phyloP scores from a whole-genome alignment of 2,888 invertebrate genomes.

The Dioctria linearis region DNA sequence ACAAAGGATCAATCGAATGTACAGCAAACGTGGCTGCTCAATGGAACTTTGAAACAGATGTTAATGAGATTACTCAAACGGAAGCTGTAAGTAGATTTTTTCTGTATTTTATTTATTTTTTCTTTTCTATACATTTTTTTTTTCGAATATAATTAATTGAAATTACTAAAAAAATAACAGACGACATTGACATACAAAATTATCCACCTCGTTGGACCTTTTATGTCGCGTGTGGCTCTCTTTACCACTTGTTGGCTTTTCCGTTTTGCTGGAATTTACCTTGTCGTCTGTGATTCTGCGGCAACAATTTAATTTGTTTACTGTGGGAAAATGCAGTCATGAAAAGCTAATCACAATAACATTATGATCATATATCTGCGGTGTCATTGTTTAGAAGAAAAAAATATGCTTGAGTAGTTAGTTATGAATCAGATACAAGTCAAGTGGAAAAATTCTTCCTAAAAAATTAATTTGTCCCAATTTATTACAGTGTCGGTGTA shows the following conservation, averaged over 20 bases:
- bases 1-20: constrained; percentile 84
- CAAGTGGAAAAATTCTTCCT: constrained; percentile 35
- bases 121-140: background rate
- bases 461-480: background rate
- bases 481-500: too few relatives aligned
- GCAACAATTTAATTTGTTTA: constrained; percentile 35
- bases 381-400: constrained; percentile 14
- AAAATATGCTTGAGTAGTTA: background rate
- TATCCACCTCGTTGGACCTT: background rate
- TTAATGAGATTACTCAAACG: constrained; percentile 85
- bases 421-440: constrained; percentile 21
- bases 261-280: constrained; percentile 34
- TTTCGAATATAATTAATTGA: background rate
- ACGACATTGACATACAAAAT: constrained; percentile 59
- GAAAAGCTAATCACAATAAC: constrained; percentile 48
- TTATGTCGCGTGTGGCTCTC: constrained; percentile 48
- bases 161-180: background rate
- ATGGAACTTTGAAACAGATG: constrained; percentile 91
- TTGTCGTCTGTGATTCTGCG: constrained; percentile 26
- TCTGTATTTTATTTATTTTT: background rate
- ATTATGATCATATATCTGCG: constrained; percentile 37
- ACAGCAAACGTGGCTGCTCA: constrained; percentile 90
- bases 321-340: constrained; percentile 49
- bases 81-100: constrained; percentile 80
- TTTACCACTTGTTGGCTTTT: constrained; percentile 26